Conservation (phyloP, 2,888 invertebrate species). For the Entomobrya proxima region DNA sequence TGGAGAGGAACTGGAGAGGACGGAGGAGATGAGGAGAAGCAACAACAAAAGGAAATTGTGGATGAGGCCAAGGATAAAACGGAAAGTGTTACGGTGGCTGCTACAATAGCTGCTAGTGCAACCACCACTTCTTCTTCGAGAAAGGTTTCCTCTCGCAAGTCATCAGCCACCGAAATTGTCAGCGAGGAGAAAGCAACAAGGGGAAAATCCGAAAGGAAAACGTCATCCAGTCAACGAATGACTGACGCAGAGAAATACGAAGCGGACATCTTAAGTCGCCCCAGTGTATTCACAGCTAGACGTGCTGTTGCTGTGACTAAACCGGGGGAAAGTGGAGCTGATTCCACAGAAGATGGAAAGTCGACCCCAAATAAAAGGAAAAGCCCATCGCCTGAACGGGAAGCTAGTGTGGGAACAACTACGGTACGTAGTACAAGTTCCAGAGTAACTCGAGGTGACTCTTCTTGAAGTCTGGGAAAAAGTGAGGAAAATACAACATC, state of each 20-base stretch:
- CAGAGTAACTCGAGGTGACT: too few relatives aligned
- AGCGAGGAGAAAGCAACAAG: neutral
- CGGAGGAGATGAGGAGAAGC: slow-evolving; percentile 57
- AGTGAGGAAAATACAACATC: neutral
- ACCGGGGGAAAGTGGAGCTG: neutral
- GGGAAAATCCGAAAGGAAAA: neutral
- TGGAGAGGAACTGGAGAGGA: slow-evolving; percentile 62
- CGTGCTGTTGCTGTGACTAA: slow-evolving; percentile 9
- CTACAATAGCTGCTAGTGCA: too few relatives aligned
- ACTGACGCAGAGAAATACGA: slow-evolving; percentile 72
- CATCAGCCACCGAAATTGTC: slow-evolving; percentile 23
- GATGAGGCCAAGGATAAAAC: neutral
- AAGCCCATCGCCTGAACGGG: slow-evolving; percentile 70
- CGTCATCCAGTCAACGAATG: neutral
- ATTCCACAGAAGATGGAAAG: too few relatives aligned
- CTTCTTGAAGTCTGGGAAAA: too few relatives aligned
- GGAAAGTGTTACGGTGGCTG: neutral
- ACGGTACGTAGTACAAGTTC: too few relatives aligned
- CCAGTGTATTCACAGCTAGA: slow-evolving; percentile 65
- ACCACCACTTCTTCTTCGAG: slow-evolving; percentile 14
- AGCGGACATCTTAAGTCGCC: slow-evolving; percentile 73
- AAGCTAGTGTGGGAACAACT: neutral
- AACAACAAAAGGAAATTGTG: too few relatives aligned
- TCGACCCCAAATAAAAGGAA: slow-evolving; percentile 38
- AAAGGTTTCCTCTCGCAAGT: slow-evolving; percentile 28